Base-by-base conservation (phyloP, 2,113 vertebrate species). In the Australoheros scitulus region DNA sequence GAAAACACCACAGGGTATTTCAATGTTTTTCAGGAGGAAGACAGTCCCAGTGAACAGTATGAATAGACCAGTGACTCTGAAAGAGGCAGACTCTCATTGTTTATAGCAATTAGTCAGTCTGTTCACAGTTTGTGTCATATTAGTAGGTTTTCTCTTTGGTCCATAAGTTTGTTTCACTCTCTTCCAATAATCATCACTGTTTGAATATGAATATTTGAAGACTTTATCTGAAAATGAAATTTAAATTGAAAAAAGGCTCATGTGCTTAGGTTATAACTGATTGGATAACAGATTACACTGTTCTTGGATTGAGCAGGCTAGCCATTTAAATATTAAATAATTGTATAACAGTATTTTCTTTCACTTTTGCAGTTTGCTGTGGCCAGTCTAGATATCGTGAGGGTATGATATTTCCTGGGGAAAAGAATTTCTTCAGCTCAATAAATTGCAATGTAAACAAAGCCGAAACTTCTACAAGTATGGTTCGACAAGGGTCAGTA, bases 1-100 rank as follows among this genome's bases (percentile, higher is more conserved):
- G 47, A 80, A 92, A 85, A 88, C 86, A 89, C 85, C 81, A 84
- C 87, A 58, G 86, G 83, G 78, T 52, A 76, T 77, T 85, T 76
- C 56, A 80, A 89, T 91, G 86, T 89, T 91, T 91, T 85, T 59
- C 59, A 59, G 32, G 43, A 64, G 15, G 43, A 61, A 87, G 59
- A 80, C 68, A 75, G 80, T 84, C 80, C 84, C 72, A 81, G 13
- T 82, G 58, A 90, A 77, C 82, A 84, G 64, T 87, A 76, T 74
- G 68, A 88, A 80, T 80, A 82, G 79, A 91, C n/a, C 64, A 82
- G 36, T 65, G 81, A 88, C 29, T 84, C 79, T 80, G 80, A 86
- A 11, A 80, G 79, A 81, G 55, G 26, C 70, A 56, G 81, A 87
- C 76, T 77, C 65, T 81, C 47, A 50, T 68, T 78, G 60, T 82